Conservation (phyloP, 1,140 invertebrate genomes). For the Mycetomoellerius zeteki region DNA sequence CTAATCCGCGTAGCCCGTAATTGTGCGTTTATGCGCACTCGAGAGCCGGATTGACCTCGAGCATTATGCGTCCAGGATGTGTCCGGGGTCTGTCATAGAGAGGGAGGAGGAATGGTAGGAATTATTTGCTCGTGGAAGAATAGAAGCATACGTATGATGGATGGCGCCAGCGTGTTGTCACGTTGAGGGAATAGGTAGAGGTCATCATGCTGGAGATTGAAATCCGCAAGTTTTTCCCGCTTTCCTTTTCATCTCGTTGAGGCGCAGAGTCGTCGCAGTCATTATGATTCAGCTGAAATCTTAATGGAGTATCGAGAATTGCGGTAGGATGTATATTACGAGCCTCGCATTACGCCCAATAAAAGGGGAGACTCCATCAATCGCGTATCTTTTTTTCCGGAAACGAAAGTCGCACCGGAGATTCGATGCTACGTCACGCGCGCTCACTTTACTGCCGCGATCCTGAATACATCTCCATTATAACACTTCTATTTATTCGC, state of each 20-base stretch:
- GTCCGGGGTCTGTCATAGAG: constrained; percentile 44
- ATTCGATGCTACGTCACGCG: constrained; percentile 54
- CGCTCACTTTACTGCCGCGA: constrained; percentile 28
- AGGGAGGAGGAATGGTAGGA: constrained; percentile 10
- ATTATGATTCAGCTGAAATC: constrained; percentile 76
- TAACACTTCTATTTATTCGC: constrained; percentile 30
- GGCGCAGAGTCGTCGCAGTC: constrained; percentile 30
- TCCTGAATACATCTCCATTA: constrained; percentile 56
- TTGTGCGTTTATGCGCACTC: constrained; percentile 74
- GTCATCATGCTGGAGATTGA: constrained; percentile 59
- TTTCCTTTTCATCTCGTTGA: constrained; percentile 18
- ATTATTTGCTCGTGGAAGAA: constrained; percentile 68
- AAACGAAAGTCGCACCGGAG: constrained; percentile 50
- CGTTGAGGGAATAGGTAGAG: constrained; percentile 5
- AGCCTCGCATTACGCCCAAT: constrained; percentile 66
- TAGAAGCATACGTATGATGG: constrained; percentile 64
- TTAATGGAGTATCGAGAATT: constrained; percentile 74
- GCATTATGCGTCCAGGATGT: constrained; percentile 69
- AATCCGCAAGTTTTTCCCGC: constrained; percentile 51
- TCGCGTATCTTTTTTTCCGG: constrained; percentile 48
- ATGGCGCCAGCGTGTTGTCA: constrained; percentile 57
- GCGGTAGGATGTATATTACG: constrained; percentile 55
- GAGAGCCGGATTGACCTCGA: constrained; percentile 27
- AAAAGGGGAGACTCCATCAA: constrained; percentile 37
- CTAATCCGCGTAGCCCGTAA: constrained; percentile 69